Evolutionary conservation across 2,797 vertebrate genomes (phyloP).

Genomic region (Apodemus agrarius): DNA sequence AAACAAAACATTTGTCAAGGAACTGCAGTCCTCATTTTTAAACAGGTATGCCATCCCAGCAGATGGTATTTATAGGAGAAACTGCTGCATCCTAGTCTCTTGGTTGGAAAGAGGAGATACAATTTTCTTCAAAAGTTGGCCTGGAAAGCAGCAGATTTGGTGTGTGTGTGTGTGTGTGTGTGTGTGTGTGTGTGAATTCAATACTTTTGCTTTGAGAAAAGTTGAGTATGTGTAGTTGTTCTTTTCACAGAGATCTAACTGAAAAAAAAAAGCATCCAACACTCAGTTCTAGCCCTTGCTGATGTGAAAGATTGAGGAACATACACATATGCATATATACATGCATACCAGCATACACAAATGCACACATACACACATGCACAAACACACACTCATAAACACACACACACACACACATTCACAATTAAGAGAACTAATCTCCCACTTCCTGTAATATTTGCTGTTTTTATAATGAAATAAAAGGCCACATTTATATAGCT

Average conservation of each 20-base stretch:
- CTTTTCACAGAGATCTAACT: neutral
- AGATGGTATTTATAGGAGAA: slow-evolving; percentile 60
- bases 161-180: neutral
- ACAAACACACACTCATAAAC: neutral
- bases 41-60: slow-evolving; percentile 3
- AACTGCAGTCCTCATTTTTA: slow-evolving; percentile 16
- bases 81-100: slow-evolving; percentile 5
- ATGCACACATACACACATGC: neutral
- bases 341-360: neutral
- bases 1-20: slow-evolving; percentile 56
- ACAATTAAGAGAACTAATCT: neutral
- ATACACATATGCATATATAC: neutral
- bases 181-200: neutral
- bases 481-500: neutral
- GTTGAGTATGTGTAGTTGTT: neutral
- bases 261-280: neutral
- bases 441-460: neutral
- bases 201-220: neutral
- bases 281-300: neutral
- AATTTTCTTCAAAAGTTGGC: neutral
- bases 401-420: neutral
- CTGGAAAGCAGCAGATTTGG: neutral
- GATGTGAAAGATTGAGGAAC: neutral
- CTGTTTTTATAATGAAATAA: neutral
- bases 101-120: neutral